These are phyloP conservation scores for Promerops cafer DNA, from an alignment of 2,113 vertebrate genomes.

Conservation along the genomic window DNA sequence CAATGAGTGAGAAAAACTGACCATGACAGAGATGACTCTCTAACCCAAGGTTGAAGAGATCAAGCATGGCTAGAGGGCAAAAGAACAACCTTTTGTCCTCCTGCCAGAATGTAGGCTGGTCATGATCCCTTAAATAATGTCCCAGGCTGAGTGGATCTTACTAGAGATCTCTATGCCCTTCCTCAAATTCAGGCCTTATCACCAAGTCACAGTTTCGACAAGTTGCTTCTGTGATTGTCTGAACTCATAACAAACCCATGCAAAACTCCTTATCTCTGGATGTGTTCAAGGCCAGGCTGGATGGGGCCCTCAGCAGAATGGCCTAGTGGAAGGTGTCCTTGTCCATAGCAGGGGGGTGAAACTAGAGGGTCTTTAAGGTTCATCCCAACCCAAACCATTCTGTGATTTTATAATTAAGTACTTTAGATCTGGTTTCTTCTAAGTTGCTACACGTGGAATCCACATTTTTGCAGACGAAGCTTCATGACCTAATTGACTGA, in stretches of 20 bases:
- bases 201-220: background rate
- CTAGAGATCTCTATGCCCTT: accelerated
- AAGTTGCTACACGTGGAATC: accelerated
- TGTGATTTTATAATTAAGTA: background rate
- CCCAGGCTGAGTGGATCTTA: background rate
- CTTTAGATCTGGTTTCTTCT: background rate
- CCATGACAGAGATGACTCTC: background rate
- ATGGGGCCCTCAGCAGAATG: background rate
- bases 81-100: background rate
- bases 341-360: background rate
- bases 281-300: background rate
- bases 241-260: background rate
- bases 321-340: background rate
- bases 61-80: background rate
- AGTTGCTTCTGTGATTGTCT: background rate
- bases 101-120: background rate
- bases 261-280: background rate
- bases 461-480: background rate
- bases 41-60: background rate
- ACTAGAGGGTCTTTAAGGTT: background rate
- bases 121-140: accelerated
- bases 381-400: background rate
- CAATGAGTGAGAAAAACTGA: background rate
- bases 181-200: background rate
- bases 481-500: background rate